Base-by-base conservation (phyloP, 2,113 vertebrate species). In the Hippopotamus amphibius region DNA sequence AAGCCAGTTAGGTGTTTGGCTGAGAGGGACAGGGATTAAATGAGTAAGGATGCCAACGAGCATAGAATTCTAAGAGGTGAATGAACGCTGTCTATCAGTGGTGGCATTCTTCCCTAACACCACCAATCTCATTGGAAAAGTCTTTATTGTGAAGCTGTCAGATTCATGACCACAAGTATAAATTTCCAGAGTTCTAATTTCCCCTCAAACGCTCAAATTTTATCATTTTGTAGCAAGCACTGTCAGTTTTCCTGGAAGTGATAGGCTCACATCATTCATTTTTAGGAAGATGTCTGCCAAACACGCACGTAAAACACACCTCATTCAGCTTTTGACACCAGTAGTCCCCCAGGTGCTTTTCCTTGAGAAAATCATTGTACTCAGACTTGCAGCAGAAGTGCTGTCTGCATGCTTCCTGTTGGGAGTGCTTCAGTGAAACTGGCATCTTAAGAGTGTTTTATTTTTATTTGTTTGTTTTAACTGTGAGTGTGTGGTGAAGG, bases 341-440 rank as follows among this genome's bases (percentile, higher is more conserved):
- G 1, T 37, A 14, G 13, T 57, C 16, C 11, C 37, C 24, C 13
- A 1, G 5, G 28, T 0, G 13, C 46, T 48, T 11, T 57, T 48
- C 83, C 33, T 13, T 1, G 22, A 26, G 81, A 21, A 41, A 15
- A 57, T 41, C 26, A 0, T 0, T 1, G 26, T 1, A 2, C 24
- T 43, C 6, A 3, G n/a, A 9, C 3, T 1, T 2, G 4, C 1
- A 1, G 24, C 24, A 0, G 26, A 26, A 4, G 6, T 2, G 30
- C 43, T 21, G 9, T 43, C 28, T 37, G 65, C 30, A 3, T 0
- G 10, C 7, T 24, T 37, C 55, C 72, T 0, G 0, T 0, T 5
- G 14, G 21, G 43, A 0, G 1, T 81, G 66, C 16, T 61, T 50
- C 13, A 2, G 37, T 1, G 46, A 33, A 24, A 82, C 46, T 41